phyloP scores from a whole-genome alignment of 2,888 invertebrate genomes.

The Ochropacha duplaris region DNA sequence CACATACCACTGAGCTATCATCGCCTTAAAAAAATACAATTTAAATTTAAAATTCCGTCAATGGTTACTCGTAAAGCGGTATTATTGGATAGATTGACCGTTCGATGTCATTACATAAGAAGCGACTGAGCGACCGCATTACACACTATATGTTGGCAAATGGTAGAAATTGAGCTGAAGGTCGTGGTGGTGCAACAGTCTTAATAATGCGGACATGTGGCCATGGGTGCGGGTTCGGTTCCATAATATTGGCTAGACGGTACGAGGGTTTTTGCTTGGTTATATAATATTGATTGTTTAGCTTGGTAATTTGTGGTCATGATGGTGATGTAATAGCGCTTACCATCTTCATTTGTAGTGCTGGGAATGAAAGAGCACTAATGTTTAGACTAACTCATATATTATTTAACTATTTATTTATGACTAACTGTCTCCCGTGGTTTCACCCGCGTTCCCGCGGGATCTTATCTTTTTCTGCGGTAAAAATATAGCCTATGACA shows the following conservation, averaged over 20 bases:
- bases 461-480: too few species aligned
- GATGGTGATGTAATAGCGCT: not conserved
- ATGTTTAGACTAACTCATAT: too few species aligned
- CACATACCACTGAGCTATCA: too few species aligned
- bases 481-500: too few species aligned
- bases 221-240: not conserved
- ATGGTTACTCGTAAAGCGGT: not conserved
- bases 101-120: conserved; percentile 1
- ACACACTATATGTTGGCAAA: conserved; percentile 23
- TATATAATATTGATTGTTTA: too few species aligned
- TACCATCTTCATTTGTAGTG: not conserved
- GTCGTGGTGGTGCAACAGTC: conserved; percentile 33
- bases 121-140: not conserved
- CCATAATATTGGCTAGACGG: not conserved
- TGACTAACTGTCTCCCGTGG: too few species aligned
- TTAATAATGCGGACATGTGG: conserved; percentile 14
- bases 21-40: too few species aligned
- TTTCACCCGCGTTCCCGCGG: too few species aligned
- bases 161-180: conserved; percentile 39
- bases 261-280: not conserved
- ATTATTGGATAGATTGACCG: not conserved
- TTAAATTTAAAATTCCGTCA: not conserved
- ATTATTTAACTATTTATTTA: too few species aligned
- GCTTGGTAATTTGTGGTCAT: not conserved
- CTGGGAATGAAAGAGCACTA: too few species aligned